phyloP scores from a whole-genome alignment of 2,797 vertebrate species.

The Pangasius larnaudii region DNA sequence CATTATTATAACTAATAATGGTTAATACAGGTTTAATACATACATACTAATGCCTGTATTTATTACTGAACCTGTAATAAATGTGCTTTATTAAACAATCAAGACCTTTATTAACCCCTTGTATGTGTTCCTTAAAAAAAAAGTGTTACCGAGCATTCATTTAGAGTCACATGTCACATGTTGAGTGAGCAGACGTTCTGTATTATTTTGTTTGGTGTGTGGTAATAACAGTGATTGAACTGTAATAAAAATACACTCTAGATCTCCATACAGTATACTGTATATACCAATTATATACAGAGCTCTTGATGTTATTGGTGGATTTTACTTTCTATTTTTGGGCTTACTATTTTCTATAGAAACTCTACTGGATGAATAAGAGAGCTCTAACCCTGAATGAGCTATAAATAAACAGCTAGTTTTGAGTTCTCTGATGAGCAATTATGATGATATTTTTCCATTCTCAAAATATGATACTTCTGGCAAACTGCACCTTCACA shows the following conservation, averaged over 20 bases:
- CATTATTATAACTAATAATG: background rate
- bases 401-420: conserved; percentile 2
- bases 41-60: background rate
- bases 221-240: background rate
- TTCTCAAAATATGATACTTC: background rate
- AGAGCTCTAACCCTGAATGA: background rate
- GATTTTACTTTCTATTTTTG: background rate
- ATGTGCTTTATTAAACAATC: background rate
- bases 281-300: background rate
- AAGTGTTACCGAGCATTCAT: background rate
- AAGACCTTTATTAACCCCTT: conserved; percentile 1
- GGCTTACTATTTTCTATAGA: background rate
- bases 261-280: background rate
- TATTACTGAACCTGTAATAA: background rate
- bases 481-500: background rate
- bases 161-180: background rate
- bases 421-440: background rate
- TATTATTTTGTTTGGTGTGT: too few species aligned
- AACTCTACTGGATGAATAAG: background rate
- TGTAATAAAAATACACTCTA: background rate
- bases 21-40: background rate
- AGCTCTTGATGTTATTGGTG: background rate
- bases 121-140: background rate
- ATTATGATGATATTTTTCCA: background rate
- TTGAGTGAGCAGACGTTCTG: too few species aligned